Base-by-base conservation (phyloP, 2,888 invertebrate species). In the Apotomis turbidana region DNA sequence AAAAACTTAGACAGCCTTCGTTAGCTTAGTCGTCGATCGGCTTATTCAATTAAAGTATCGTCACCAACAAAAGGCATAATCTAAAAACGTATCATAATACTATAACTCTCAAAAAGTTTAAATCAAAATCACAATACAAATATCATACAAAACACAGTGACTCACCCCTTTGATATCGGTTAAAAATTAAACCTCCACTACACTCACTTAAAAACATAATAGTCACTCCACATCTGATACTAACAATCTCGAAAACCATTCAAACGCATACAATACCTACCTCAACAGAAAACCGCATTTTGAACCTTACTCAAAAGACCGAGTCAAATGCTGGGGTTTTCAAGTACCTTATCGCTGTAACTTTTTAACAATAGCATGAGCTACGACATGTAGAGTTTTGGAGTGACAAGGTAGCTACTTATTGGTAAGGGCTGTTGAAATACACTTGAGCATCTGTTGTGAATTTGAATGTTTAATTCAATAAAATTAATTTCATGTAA, bases 351-450 rank as follows among this genome's bases (percentile, higher is more conserved):
- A 41, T 41, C 49, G 49, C 10, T 3, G 49, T 49, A 49, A 49
- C 49, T 49, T 0, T 49, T 1, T 49, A 12, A 51, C 61, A 36
- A 62, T 51, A n/a, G 46, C 9, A 41, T 2, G 41, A 6, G 12
- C 9, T 49, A 49, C 9, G 49, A 10, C 6, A 4, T 10, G 49
- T 36, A 58, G 58, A 5, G 15, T 49, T 6, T 6, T 51, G 36
- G 12, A 62, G 61, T 62, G 49, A 62, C 61, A 62, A 62, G 49
- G 61, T 62, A 62, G 61, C 36, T 49, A 46, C 5, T 46, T 61
- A 8, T 44, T 44, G 27, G 27, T 41, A 27, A 61, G 61, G 27
- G n/a, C 36, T 49, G 46, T 61, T 61, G 61, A 61, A 9, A 46
- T 9, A 10, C 27, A 49, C 49, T 62, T 51, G 9, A 51, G 12